Evolutionary conservation across 2,888 invertebrate genomes (phyloP), one percentile per base, ranked within the genome.

Genomic region (Enchytraeus crypticus): DNA sequence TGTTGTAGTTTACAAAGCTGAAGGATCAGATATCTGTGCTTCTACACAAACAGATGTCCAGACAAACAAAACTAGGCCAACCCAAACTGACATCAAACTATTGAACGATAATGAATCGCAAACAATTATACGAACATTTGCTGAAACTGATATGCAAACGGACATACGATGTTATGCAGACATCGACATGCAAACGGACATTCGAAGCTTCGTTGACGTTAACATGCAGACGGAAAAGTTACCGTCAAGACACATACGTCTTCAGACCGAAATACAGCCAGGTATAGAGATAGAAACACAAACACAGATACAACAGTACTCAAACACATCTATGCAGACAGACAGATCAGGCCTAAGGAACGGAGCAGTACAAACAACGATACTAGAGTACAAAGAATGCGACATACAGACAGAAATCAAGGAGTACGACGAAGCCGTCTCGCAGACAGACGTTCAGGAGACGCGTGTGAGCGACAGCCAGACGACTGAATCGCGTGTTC

Each of bases 1-100:
- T 23, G 8, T 58, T 59, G 29, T 33, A 59, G 59, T 59, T 4
- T 59, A 53, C 59, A 59, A 54, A 27, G n/a, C 47, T 14, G 59
- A 59, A 11, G 29, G 53, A 18, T 33, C 59, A 27, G 59, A 53
- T 18, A 46, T 29, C 26, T 11, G 14, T 18, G 49, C 49, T 18
- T 57, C 26, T 46, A 46, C 29, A 5, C 57, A 57, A 46, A 29
- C 46, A 8, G 57, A 57, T 30, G 29, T n/a, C 14, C 29, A 5
- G 26, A 43, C 46, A 38, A 21, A 26, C 56, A 45, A 5, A 18
- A 30, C 27, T n/a, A 11, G 29, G n/a, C 45, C 30, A 0, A 47
- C 57, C 27, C 55, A 60, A 55, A 56, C 49, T 18, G 60, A 33
- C 21, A 23, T 27, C 26, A 47, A 27, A 27, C 5, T 30, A 5